Evolutionary conservation across 1,140 invertebrate genomes (phyloP).

Genomic region (Bombus huntii): DNA sequence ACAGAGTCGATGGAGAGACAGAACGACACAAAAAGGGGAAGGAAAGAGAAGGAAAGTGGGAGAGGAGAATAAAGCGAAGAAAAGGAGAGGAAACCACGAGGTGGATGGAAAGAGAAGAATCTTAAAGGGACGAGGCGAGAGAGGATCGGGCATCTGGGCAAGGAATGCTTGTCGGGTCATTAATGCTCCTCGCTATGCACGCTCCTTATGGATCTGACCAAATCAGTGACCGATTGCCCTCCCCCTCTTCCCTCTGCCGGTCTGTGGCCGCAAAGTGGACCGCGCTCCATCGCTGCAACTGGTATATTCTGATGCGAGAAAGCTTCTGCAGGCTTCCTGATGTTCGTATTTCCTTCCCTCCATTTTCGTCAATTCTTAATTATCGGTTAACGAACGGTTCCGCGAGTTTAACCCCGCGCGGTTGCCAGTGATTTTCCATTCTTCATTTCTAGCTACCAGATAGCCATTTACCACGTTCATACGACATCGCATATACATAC

Average conservation of each 20-base stretch:
- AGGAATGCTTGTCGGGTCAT: constrained; percentile 80
- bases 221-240: constrained; percentile 80
- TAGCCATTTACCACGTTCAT: background rate
- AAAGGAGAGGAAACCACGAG: background rate
- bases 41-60: constrained; percentile 26
- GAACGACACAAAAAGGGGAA: constrained; percentile 32
- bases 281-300: constrained; percentile 33
- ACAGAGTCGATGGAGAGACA: constrained; percentile 29
- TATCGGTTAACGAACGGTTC: constrained; percentile 9
- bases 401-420: background rate
- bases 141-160: constrained; percentile 68
- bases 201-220: constrained; percentile 79
- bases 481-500: background rate
- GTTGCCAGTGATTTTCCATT: background rate
- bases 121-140: constrained; percentile 46
- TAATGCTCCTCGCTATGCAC: constrained; percentile 78
- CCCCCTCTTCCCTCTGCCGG: constrained; percentile 24
- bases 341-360: constrained; percentile 4
- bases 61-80: constrained; percentile 36
- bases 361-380: constrained; percentile 34
- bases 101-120: constrained; percentile 39
- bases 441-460: no score
- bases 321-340: constrained; percentile 19
- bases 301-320: constrained; percentile 50
- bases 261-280: constrained; percentile 54